phyloP scores from a whole-genome alignment of 2,888 invertebrate genomes.

The Ormyrus thymus region DNA sequence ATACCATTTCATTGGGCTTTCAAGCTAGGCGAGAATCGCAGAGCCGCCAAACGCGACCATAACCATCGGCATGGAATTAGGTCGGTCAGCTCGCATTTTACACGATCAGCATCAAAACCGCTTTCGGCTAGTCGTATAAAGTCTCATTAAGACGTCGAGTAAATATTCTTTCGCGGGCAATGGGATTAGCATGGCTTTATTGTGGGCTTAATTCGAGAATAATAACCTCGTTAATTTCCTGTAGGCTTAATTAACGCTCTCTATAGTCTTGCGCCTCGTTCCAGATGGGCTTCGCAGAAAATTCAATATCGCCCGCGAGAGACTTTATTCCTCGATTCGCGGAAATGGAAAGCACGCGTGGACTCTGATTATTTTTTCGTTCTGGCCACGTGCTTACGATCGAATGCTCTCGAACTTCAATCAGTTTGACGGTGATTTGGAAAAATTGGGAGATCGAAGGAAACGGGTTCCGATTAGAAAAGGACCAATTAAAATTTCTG shows the following conservation, averaged over 20 bases:
- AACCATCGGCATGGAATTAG: too few relatives aligned
- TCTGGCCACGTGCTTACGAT: too few relatives aligned
- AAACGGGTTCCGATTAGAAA: too few relatives aligned
- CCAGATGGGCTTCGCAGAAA: slow-evolving; percentile 16
- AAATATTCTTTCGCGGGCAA: neutral
- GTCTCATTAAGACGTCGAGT: neutral
- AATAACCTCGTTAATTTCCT: slow-evolving; percentile 31
- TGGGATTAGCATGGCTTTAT: slow-evolving; percentile 34
- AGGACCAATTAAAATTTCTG: too few relatives aligned
- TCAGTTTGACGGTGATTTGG: too few relatives aligned
- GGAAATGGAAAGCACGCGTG: neutral
- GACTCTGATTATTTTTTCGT: neutral
- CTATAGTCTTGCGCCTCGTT: neutral
- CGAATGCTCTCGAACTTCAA: too few relatives aligned
- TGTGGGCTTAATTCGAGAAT: slow-evolving; percentile 26
- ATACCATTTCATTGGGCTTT: too few relatives aligned
- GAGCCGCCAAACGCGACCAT: too few relatives aligned
- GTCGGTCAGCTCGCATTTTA: neutral
- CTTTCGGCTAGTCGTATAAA: neutral
- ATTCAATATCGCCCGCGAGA: slow-evolving; percentile 19
- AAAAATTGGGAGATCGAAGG: too few relatives aligned
- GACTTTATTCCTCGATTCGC: neutral
- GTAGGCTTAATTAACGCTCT: slow-evolving; percentile 22
- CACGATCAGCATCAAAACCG: neutral
- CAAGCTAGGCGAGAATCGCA: too few relatives aligned